Percentiles rank a stretch among this genome's conserved stretches.
Conservation (phyloP, 2,113 vertebrate species). For the Conger conger region DNA sequence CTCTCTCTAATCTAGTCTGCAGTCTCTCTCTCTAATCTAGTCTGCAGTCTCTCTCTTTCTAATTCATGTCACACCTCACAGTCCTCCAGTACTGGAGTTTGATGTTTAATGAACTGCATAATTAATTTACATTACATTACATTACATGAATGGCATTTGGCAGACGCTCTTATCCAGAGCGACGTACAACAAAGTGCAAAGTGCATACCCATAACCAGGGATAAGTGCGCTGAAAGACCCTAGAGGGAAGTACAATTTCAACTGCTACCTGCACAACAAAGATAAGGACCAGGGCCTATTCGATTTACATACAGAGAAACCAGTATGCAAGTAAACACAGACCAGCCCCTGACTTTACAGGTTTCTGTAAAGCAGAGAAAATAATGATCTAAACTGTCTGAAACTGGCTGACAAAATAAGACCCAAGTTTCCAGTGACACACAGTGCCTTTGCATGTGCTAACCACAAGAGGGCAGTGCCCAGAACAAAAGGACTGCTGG, state of each 20-base stretch:
- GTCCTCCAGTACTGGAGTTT: too few species aligned
- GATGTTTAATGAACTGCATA: too few species aligned
- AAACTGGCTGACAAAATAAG: neutral
- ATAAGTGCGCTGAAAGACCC: too few species aligned
- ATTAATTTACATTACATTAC: too few species aligned
- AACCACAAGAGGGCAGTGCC: constrained; percentile 20
- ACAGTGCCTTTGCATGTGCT: neutral
- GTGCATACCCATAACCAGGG: too few species aligned
- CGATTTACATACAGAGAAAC: neutral
- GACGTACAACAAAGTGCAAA: too few species aligned
- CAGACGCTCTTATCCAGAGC: too few species aligned
- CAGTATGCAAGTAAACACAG: constrained; percentile 22
- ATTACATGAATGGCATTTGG: too few species aligned
- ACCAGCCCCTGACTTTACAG: neutral
- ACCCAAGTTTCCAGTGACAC: neutral
- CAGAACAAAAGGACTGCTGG: neutral
- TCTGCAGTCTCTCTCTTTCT: neutral
- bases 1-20: neutral
- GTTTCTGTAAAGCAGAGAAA: neutral
- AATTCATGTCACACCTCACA: neutral
- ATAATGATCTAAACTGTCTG: neutral
- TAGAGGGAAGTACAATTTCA: too few species aligned
- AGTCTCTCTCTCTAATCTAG: too few species aligned
- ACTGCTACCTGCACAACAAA: too few species aligned
- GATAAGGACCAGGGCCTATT: too few species aligned